A percentile compares a stretch with the other conserved stretches of the same genome.
Conservation (phyloP, 2,888 invertebrate species). For the Spicauda simplicius region DNA sequence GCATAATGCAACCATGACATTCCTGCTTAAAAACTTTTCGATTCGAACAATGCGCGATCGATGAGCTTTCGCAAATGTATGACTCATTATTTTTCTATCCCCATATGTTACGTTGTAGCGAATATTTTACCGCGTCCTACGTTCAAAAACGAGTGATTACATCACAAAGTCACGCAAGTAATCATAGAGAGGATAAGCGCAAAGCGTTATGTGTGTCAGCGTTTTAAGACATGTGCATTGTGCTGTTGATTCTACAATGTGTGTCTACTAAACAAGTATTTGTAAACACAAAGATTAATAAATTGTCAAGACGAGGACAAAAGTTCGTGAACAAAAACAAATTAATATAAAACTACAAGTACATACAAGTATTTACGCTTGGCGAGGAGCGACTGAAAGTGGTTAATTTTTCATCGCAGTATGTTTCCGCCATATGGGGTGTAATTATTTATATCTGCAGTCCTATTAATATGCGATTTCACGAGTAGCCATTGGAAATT, state of each 20-base stretch:
- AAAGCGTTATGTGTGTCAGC: slow-evolving; percentile 5
- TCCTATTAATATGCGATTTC: slow-evolving; percentile 40
- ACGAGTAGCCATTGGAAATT: slow-evolving; percentile 10
- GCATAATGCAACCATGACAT: slow-evolving; percentile 1
- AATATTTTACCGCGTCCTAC: slow-evolving; percentile 23
- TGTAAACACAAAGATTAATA: not conserved
- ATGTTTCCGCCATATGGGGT: slow-evolving; percentile 25
- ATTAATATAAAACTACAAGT: not conserved
- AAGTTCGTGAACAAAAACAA: not conserved
- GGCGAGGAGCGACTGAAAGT: slow-evolving; percentile 13
- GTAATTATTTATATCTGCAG: slow-evolving; percentile 36
- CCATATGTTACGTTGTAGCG: slow-evolving; percentile 1
- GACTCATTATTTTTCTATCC: slow-evolving; percentile 24
- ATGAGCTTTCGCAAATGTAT: slow-evolving; percentile 19
- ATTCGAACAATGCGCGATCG: not conserved
- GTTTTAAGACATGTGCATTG: slow-evolving; percentile 12
- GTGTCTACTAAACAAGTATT: not conserved
- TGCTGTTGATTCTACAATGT: not conserved
- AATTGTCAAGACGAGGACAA: not conserved
- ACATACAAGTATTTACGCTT: not conserved
- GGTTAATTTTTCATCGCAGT: slow-evolving; percentile 24
- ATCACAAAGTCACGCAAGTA: slow-evolving; percentile 4
- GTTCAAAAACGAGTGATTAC: slow-evolving; percentile 16
- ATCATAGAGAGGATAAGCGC: not conserved
- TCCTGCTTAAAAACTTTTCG: slow-evolving; percentile 3